phyloP scores from a whole-genome alignment of 2,888 invertebrate genomes.

The Tolmerus cingulatus region DNA sequence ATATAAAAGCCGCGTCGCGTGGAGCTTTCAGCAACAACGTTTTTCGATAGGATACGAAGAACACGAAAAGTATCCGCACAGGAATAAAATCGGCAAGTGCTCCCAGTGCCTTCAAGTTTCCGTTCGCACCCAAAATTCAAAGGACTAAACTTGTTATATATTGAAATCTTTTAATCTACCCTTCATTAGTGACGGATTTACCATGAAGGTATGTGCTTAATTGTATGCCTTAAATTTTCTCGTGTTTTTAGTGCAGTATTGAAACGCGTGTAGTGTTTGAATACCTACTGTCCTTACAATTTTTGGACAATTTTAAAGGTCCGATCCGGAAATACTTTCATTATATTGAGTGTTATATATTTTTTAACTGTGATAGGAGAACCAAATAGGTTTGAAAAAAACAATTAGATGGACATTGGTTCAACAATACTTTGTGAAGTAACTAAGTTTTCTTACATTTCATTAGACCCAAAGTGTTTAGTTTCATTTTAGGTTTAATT shows the following conservation, averaged over 20 bases:
- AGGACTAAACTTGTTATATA: background rate
- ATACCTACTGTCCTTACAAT: background rate
- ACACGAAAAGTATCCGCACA: background rate
- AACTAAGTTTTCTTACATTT: background rate
- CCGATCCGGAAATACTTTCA: background rate
- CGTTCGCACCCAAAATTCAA: background rate
- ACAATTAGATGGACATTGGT: background rate
- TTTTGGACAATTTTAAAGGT: background rate
- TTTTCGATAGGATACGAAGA: constrained; percentile 43
- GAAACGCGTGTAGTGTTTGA: background rate
- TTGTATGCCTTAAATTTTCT: background rate
- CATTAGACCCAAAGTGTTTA: background rate
- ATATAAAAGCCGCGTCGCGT: constrained; percentile 43
- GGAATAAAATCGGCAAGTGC: background rate
- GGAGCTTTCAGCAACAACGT: constrained; percentile 44
- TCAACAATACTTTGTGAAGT: background rate
- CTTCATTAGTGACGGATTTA: background rate
- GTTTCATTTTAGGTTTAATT: background rate
- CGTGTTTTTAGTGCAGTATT: background rate
- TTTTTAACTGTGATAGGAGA: background rate
- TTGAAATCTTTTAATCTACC: background rate
- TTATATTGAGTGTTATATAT: background rate
- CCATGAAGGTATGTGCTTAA: background rate
- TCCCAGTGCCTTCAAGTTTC: background rate
- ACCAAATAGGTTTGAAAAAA: background rate